Percentiles rank a stretch among this genome's conserved stretches.
Evolutionary conservation across 2,113 vertebrate species (phyloP).

Genomic region (Camelus bactrianus): DNA sequence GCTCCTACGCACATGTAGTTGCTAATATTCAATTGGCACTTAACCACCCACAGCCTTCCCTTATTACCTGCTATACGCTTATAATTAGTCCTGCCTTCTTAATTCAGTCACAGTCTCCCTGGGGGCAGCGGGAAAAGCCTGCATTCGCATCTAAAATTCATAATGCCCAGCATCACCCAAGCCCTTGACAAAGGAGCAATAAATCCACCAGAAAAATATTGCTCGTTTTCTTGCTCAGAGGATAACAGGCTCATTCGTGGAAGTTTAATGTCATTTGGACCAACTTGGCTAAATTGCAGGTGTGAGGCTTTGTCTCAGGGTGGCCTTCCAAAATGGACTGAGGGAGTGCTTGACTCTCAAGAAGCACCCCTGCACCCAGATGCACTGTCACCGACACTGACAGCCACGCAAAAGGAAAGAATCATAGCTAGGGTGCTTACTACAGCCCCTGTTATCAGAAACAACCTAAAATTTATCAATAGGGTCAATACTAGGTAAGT

Average conservation of each 20-base stretch:
- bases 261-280: background rate
- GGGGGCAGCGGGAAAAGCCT: background rate
- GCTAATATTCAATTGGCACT: background rate
- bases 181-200: background rate
- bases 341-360: background rate
- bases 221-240: background rate
- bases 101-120: background rate
- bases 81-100: background rate
- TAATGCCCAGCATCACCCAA: background rate
- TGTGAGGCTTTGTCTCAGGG: background rate
- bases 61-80: conserved; percentile 15
- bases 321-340: background rate
- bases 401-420: background rate
- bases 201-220: background rate
- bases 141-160: background rate
- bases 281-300: background rate
- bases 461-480: background rate
- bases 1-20: background rate
- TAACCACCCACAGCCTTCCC: background rate
- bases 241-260: background rate
- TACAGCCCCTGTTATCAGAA: background rate
- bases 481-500: background rate
- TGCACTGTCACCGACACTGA: background rate
- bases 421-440: background rate
- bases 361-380: background rate